These are phyloP conservation scores for Lymantria monacha DNA, from an alignment of 2,888 invertebrate genomes.

Conservation along the genomic window DNA sequence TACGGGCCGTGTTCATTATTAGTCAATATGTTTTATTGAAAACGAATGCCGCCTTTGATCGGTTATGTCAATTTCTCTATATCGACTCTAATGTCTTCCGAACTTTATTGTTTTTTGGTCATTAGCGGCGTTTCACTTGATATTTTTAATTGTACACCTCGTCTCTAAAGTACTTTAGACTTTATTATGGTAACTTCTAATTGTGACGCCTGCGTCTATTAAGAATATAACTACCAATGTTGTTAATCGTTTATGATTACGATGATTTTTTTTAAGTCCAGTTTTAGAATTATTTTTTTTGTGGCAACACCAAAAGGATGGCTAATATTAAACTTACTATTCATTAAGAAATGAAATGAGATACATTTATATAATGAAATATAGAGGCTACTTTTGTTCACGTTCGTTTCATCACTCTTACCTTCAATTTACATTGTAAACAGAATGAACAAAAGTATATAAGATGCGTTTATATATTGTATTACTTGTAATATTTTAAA, in stretches of 20 bases:
- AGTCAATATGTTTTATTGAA: slow-evolving; percentile 78
- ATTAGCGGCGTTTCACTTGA: slow-evolving; percentile 51
- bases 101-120: slow-evolving; percentile 51
- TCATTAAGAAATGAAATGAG: no score
- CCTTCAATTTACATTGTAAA: no score
- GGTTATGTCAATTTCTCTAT: slow-evolving; percentile 66
- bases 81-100: slow-evolving; percentile 45
- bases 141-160: slow-evolving; percentile 42
- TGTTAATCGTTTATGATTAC: neutral
- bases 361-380: no score
- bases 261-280: neutral
- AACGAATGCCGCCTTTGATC: slow-evolving; percentile 71
- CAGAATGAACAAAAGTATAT: no score
- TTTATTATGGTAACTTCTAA: slow-evolving; percentile 34
- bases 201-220: slow-evolving; percentile 27
- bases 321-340: no score
- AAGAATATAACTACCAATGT: neutral
- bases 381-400: neutral
- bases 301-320: no score
- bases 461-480: no score
- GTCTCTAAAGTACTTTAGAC: slow-evolving; percentile 18
- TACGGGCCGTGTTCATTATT: slow-evolving; percentile 72
- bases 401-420: no score
- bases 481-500: no score
- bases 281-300: neutral